phyloP scores from a whole-genome alignment of 2,797 vertebrate species.

The Spinus pinus region DNA sequence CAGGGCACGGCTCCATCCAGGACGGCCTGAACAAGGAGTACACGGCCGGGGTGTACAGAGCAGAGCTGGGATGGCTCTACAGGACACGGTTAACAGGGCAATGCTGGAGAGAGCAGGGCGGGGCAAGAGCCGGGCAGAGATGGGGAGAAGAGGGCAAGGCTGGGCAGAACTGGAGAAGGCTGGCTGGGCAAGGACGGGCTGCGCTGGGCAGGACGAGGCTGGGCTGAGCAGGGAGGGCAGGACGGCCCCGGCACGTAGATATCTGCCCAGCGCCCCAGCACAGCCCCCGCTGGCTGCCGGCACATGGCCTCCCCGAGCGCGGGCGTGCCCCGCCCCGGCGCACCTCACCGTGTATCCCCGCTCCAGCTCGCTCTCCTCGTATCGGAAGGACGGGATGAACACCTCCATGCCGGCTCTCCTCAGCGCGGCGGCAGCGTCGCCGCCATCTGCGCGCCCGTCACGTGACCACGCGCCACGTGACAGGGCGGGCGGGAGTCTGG shows the following conservation, averaged over 20 bases:
- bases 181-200: too few relatives aligned
- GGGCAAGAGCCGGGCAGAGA: background rate
- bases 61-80: background rate
- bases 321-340: background rate
- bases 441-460: background rate
- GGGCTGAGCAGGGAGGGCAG: background rate
- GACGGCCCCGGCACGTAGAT: background rate
- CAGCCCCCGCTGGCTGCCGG: too few relatives aligned
- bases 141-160: too few relatives aligned
- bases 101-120: background rate
- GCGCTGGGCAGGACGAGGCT: background rate
- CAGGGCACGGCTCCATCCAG: too few relatives aligned
- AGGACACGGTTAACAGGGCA: background rate
- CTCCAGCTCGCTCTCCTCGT: slow-evolving; percentile 89
- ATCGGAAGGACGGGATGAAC: slow-evolving; percentile 92
- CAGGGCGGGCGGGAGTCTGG: fast-evolving
- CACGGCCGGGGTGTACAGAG: too few relatives aligned
- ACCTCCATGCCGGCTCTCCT: slow-evolving; percentile 72
- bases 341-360: slow-evolving; percentile 92
- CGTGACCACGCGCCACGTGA: fast-evolving
- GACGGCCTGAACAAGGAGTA: too few relatives aligned
- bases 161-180: background rate
- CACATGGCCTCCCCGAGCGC: background rate
- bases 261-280: background rate
- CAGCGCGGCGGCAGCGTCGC: background rate